Evolutionary conservation across 2,113 vertebrate species (phyloP), one percentile per base, ranked within the genome.

Genomic region (Arizona elegans): DNA sequence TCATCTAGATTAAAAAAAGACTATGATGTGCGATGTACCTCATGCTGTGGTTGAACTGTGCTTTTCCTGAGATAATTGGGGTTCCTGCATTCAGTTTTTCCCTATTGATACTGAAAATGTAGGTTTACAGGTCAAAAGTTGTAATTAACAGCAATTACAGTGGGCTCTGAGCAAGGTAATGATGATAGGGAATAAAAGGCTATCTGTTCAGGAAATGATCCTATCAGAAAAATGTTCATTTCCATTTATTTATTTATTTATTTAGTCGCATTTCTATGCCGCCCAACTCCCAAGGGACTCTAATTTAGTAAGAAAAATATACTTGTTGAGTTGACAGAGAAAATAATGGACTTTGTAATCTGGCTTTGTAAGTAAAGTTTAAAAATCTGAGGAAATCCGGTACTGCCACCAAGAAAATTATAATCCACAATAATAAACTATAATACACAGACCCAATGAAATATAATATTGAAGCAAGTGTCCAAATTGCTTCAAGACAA

Each of bases 21-120:
- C 56, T 90, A 86, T 58, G 43, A 90, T 29, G 10, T 86, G 56
- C 29, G 8, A 53, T n/a, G 11, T 5, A 54, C 54, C 92, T 94
- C 94, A 38, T 91, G 23, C 19, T 92, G 29, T 50, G 19, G 54
- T 55, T 53, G 92, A 95, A 88, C 85, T 81, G 11, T 86, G 43
- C 90, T 56, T 92, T 56, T 86, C 55, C 91, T 93, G 65, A 93
- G 93, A 88, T 93, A 91, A 92, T 43, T 56, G 56, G 87, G 93
- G 91, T 92, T 90, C 90, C n/a, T 93, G 93, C 93, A 91, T 94
- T 94, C 92, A 85, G 43, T 55, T 92, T 95, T 59, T 87, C 90
- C 94, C n/a, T n/a, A 29, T 19, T 92, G 90, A 95, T 91, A 94
- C 91, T 94, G 58, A 93, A 96, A 90, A 93, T 87, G 54, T 58